Base-by-base conservation (phyloP, 1,140 invertebrate genomes). In the Rhyzopertha dominica region DNA sequence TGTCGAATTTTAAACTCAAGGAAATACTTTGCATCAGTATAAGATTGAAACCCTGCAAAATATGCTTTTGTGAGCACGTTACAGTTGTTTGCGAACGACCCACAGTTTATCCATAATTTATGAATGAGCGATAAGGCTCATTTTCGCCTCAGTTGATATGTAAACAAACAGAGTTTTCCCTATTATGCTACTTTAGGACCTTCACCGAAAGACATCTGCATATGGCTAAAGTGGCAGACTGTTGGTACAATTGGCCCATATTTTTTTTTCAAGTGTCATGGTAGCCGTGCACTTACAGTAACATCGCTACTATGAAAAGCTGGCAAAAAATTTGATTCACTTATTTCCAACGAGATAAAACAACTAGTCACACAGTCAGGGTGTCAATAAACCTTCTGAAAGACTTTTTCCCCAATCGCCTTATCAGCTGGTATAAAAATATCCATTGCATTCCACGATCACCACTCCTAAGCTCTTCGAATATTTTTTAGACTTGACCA, bases 301-400 rank as follows among this genome's bases (percentile, higher is more conserved):
- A 7, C n/a, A n/a, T 7, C 7, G 24, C n/a, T n/a, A 25, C n/a
- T 7, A 7, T 25, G 24, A 7, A 7, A 25, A n/a, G 24, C 7
- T 25, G 24, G 24, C 24, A 25, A 25, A 7, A n/a, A 25, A 25
- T n/a, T n/a, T n/a, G n/a, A n/a, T 25, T 25, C 7, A 25, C 24
- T 25, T 7, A 25, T 25, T 25, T 25, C 7, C 24, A 25, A 25
- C 24, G n/a, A 25, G 24, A 7, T 25, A n/a, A n/a, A 25, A n/a
- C n/a, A 25, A 25, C 24, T 31, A 31, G 29, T 31, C 29, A 31
- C 29, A n/a, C 29, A 31, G 29, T 16, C 29, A 31, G n/a, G n/a
- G 29, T 31, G 5, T 13, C 29, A 31, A 31, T n/a, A n/a, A n/a
- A n/a, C n/a, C n/a, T n/a, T n/a, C n/a, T n/a, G n/a, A n/a, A n/a